Base-by-base conservation (phyloP, 2,113 vertebrate species). In the Phrynocephalus versicolor region DNA sequence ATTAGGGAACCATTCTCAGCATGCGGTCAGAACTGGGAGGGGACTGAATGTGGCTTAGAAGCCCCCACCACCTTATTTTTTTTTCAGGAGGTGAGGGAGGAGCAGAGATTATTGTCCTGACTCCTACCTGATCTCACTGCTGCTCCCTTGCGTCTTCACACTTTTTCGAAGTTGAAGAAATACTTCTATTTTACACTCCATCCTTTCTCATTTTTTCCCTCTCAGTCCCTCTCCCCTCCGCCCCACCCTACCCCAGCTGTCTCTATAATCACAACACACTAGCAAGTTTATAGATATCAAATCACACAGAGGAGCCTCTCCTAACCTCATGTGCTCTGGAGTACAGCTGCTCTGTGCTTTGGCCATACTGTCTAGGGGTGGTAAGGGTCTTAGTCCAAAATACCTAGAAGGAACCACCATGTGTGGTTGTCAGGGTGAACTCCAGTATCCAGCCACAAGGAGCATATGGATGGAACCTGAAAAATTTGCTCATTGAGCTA, bases 1-100 rank as follows among this genome's bases (percentile, higher is more conserved):
- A 88, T 88, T 88, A 88, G 86, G 86, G 86, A 88, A 74, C 86
- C 81, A 41, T 83, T 79, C 81, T 79, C 86, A 79, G 86, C 25
- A 25, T 87, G 87, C 70, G 87, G 69, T 67, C 69, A 81, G 45
- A 65, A 70, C 33, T 12, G 76, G 76, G 82, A 80, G 73, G 33
- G 62, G 77, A 70, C 76, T 74, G 77, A 79, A 65, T 84, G 81
- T 60, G 41, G 35, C 71, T 58, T 57, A 58, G 87, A 80, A 79
- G 23, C 58, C 2, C 8, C 64, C 30, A 13, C 30, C 2, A 30
- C n/a, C n/a, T n/a, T n/a, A n/a, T n/a, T n/a, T n/a, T n/a, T 65
- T 65, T 65, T 25, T 65, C 45, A 58, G 37, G 37, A 45, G 41
- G 73, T n/a, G 19, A 33, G 39, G 81, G 37, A 23, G 58, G 69